These are phyloP conservation scores for Electrona antarctica DNA, from an alignment of 2,113 vertebrate species.

Conservation along the genomic window DNA sequence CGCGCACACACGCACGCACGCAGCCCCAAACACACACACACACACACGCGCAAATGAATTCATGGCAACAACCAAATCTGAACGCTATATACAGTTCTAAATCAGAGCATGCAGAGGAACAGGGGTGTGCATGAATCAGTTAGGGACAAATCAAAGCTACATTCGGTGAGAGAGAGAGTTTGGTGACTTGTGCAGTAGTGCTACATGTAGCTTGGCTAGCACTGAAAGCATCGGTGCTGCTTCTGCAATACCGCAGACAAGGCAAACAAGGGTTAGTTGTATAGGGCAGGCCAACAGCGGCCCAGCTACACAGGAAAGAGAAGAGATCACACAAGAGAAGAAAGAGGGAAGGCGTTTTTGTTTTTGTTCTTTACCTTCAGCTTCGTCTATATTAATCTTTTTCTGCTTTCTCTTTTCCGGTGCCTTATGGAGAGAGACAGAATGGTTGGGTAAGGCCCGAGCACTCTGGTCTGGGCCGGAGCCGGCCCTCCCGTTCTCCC, in stretches of 20 bases:
- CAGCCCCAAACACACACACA: constrained; percentile 16
- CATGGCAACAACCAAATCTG: neutral
- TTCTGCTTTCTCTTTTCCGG: constrained; percentile 94
- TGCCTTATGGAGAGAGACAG: constrained; percentile 73
- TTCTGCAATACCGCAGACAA: constrained; percentile 51
- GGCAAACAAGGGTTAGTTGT: constrained; percentile 62
- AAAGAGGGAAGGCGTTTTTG: constrained; percentile 38
- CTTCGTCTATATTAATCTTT: constrained; percentile 99
- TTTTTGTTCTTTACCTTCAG: constrained; percentile 92
- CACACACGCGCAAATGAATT: constrained; percentile 23
- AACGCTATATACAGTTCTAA: constrained; percentile 4
- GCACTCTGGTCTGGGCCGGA: constrained; percentile 77
- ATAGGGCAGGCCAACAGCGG: constrained; percentile 50
- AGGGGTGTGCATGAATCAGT: constrained; percentile 50
- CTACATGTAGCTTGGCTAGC: constrained; percentile 64
- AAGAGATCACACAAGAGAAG: constrained; percentile 26
- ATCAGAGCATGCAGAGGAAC: constrained; percentile 49
- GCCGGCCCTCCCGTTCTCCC: constrained; percentile 89
- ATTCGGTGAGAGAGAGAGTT: constrained; percentile 57
- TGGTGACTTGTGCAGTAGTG: constrained; percentile 39
- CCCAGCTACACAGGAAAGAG: constrained; percentile 41
- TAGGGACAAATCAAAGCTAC: constrained; percentile 68
- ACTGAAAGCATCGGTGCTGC: constrained; percentile 66
- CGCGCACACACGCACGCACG: constrained; percentile 5
- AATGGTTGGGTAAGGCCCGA: constrained; percentile 78